phyloP scores from a whole-genome alignment of 2,113 vertebrate species.

The Catagonus wagneri region DNA sequence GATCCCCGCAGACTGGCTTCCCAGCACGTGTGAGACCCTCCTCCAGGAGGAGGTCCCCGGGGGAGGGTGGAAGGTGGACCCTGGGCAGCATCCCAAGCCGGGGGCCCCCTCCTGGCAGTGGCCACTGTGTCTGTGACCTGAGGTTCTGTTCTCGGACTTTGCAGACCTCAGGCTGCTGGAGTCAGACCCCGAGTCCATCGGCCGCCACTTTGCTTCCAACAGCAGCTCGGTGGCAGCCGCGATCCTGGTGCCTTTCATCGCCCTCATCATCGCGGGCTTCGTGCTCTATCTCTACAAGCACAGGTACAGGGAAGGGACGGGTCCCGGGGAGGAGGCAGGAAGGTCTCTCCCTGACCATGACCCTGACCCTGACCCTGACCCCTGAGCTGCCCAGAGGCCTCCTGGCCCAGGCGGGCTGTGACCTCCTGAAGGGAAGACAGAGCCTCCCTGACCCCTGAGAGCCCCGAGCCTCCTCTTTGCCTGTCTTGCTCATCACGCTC shows the following conservation, averaged over 20 bases:
- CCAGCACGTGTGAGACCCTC: accelerated
- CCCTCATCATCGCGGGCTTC: constrained; percentile 99
- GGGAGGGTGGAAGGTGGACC: not conserved
- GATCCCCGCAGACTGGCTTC: no score
- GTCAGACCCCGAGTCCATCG: constrained; percentile 89
- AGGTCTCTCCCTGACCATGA: not conserved
- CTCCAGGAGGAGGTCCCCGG: accelerated
- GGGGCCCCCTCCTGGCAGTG: not conserved
- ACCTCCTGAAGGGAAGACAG: not conserved
- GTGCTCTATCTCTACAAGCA: constrained; percentile 99
- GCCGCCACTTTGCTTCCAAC: constrained; percentile 97
- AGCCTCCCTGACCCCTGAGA: no score
- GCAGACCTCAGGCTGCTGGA: constrained; percentile 90
- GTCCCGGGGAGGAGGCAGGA: no score
- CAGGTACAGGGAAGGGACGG: constrained; percentile 87
- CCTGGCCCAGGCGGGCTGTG: not conserved
- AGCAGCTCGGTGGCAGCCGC: constrained; percentile 99
- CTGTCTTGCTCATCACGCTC: not conserved
- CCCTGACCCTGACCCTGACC: not conserved
- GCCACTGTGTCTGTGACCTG: not conserved
- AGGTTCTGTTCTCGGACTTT: constrained; percentile 56
- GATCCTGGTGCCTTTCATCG: constrained; percentile 99
- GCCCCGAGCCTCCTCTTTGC: not conserved
- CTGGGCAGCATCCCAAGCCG: not conserved
- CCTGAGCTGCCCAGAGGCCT: not conserved